A percentile compares a stretch with the other conserved stretches of the same genome.
phyloP scores from a whole-genome alignment of 2,797 vertebrate species.

The Emydoidea blandingii region DNA sequence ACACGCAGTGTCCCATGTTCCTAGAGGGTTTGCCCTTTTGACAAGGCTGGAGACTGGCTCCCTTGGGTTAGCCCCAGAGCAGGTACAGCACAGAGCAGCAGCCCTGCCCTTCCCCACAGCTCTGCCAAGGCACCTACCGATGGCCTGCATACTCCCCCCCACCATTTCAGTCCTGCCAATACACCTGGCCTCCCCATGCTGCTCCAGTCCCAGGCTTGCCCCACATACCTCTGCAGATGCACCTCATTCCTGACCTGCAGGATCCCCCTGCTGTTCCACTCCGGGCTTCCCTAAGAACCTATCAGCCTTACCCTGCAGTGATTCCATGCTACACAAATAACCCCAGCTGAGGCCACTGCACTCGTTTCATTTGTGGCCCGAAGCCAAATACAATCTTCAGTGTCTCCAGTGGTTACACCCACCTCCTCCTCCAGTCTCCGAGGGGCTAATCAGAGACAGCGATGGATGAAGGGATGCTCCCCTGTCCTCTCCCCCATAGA shows the following conservation, averaged over 20 bases:
- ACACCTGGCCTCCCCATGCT: too few relatives aligned
- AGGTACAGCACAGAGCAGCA: not conserved
- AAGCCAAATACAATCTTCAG: not conserved
- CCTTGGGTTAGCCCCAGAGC: not conserved
- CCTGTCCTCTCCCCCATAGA: not conserved
- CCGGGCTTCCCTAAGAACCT: not conserved
- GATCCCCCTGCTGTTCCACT: not conserved
- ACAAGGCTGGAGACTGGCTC: not conserved
- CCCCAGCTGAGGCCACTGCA: not conserved
- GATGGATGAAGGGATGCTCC: not conserved
- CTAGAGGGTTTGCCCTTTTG: not conserved
- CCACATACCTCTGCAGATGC: not conserved
- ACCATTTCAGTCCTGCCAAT: not conserved
- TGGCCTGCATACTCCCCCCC: not conserved
- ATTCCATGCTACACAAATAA: not conserved
- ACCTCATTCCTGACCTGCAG: not conserved
- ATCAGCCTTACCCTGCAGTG: not conserved
- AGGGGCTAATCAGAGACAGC: not conserved
- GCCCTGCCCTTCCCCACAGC: not conserved
- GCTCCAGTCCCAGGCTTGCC: not conserved
- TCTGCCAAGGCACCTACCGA: not conserved
- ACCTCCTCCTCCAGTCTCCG: not conserved
- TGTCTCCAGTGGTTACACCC: not conserved
- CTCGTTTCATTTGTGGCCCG: not conserved
- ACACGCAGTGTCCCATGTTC: not conserved